Evolutionary conservation across 2,888 invertebrate genomes (phyloP).

Genomic region (Nezara viridula): DNA sequence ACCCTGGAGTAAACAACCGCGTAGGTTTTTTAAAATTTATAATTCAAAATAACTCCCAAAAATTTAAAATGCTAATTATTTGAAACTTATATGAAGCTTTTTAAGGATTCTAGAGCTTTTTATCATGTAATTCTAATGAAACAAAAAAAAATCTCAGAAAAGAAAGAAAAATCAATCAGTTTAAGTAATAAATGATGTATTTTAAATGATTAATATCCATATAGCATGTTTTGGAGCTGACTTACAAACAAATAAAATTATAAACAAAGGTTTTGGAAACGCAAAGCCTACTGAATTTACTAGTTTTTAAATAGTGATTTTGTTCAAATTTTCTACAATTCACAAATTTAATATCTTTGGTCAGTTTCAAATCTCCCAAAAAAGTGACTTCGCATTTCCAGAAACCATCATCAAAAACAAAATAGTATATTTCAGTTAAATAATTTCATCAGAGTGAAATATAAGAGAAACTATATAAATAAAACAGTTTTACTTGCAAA

Average conservation of each 20-base stretch:
- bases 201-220: no score
- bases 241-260: background rate
- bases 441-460: background rate
- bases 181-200: no score
- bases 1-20: no score
- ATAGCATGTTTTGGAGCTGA: background rate
- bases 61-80: no score
- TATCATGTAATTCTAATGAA: no score
- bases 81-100: no score
- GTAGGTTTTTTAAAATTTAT: no score
- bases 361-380: constrained; percentile 14
- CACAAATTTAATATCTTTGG: background rate
- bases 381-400: constrained; percentile 57
- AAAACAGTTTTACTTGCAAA: background rate
- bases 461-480: background rate
- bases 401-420: background rate
- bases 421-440: background rate
- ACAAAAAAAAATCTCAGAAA: no score
- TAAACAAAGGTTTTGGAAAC: constrained; percentile 4
- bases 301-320: background rate
- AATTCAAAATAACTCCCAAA: no score
- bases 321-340: background rate
- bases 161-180: no score
- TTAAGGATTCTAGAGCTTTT: no score
- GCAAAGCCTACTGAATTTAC: constrained; percentile 41